Percentiles rank a stretch among this genome's conserved stretches.
Conservation (phyloP, 2,113 vertebrate genomes). For the Syrrhaptes paradoxus region DNA sequence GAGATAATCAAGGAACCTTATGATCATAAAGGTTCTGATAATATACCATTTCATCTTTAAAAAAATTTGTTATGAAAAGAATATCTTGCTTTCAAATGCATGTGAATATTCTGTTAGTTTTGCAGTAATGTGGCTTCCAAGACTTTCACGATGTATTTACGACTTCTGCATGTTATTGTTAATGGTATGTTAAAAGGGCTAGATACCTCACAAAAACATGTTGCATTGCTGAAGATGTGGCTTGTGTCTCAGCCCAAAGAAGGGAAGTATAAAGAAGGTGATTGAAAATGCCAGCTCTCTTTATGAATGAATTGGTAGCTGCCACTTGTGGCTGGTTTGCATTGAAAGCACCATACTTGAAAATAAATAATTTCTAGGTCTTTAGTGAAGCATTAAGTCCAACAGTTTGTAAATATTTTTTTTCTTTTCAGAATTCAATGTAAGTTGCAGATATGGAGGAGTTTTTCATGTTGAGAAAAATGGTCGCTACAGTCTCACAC, state of each 20-base stretch:
- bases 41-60: background rate
- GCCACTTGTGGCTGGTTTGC: background rate
- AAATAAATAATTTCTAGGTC: background rate
- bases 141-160: background rate
- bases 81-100: background rate
- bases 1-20: background rate
- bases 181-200: background rate
- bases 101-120: background rate
- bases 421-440: constrained; percentile 68
- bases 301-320: background rate
- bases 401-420: background rate
- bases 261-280: background rate
- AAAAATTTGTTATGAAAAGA: background rate
- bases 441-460: constrained; percentile 82
- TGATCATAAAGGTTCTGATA: background rate
- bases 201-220: background rate
- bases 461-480: constrained; percentile 88
- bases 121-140: background rate
- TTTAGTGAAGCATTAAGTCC: background rate
- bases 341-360: background rate
- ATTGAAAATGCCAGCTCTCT: background rate
- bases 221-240: background rate
- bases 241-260: background rate
- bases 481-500: constrained; percentile 80
- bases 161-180: background rate